Base-by-base conservation (phyloP, 2,113 vertebrate genomes). In the Bufo gargarizans region DNA sequence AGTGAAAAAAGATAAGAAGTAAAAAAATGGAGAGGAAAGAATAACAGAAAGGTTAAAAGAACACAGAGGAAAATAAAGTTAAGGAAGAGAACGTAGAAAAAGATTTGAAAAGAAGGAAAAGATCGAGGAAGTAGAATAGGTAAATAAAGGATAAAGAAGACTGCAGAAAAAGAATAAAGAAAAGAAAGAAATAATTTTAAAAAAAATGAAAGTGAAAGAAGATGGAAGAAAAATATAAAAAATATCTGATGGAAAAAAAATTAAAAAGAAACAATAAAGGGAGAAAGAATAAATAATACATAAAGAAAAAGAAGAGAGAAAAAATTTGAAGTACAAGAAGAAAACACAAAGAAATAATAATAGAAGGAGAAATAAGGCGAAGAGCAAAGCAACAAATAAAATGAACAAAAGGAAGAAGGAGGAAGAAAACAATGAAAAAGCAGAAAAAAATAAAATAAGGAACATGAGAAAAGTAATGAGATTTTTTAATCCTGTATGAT, bases 401-500 rank as follows among this genome's bases (percentile, higher is more conserved):
- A 74, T 8, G 9, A 74, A 4, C 0, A 22, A 0, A 43, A 45
- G 47, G 10, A 20, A 74, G 2, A 74, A 47, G 22, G 71, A 74
- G 10, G 13, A 17, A 13, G 22, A 71, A 12, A 69, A 61, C 4
- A 63, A 5, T 63, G 3, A 20, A 20, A 63, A 20, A 63, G 6
- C 6, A 6, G 22, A 43, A 45, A 4, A 43, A 2, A 6, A 71
- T 4, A 69, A 3, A 12, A 63, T 2, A 20, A 20, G 19, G 61
- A 65, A 20, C 1, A 8, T 1, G 1, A 65, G 20, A 65, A 1
- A 65, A 8, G 4, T 4, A 69, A 33, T 3, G 53, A 53, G 5
- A 58, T 10, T 12, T 13, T 10, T 58, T 58, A 58, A 7, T 7
- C 91, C 89, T 89, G 45, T n/a, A 12, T 20, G 19, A 33, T 22